Evolutionary conservation across 2,113 vertebrate species (phyloP).

Genomic region (Micronycteris hirsuta): DNA sequence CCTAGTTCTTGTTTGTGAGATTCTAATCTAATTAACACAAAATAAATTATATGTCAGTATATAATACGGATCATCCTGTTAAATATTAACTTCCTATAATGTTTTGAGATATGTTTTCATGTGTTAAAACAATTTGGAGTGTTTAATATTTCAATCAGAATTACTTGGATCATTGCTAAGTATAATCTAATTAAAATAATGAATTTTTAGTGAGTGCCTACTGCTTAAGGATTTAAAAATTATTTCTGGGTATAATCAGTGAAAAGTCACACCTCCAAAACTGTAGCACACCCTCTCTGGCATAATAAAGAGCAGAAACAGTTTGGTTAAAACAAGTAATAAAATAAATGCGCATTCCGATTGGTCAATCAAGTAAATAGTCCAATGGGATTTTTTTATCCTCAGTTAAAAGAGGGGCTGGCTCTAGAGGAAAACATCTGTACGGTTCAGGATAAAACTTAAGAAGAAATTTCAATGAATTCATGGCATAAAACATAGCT

Average conservation of each 20-base stretch:
- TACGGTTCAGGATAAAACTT: constrained; percentile 31
- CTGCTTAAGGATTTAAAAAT: neutral
- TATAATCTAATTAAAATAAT: neutral
- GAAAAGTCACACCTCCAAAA: constrained; percentile 28
- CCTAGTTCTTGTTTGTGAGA: neutral
- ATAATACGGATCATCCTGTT: neutral
- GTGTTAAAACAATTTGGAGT: neutral
- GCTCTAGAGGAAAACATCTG: neutral
- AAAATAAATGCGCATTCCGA: neutral
- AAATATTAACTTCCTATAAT: neutral
- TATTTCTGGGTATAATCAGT: neutral
- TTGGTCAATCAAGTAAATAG: neutral
- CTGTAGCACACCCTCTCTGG: neutral
- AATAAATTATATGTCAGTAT: neutral
- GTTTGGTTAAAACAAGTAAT: neutral
- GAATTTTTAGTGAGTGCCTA: neutral
- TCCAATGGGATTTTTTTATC: constrained; percentile 12
- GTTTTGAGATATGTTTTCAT: neutral
- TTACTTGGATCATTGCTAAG: neutral
- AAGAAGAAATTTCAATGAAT: neutral
- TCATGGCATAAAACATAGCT: neutral
- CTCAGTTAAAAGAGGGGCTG: neutral
- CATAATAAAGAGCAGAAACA: neutral
- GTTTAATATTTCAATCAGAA: neutral
- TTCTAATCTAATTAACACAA: neutral